Base-by-base conservation (phyloP, 2,888 invertebrate genomes). In the Brachylomia viminalis region DNA sequence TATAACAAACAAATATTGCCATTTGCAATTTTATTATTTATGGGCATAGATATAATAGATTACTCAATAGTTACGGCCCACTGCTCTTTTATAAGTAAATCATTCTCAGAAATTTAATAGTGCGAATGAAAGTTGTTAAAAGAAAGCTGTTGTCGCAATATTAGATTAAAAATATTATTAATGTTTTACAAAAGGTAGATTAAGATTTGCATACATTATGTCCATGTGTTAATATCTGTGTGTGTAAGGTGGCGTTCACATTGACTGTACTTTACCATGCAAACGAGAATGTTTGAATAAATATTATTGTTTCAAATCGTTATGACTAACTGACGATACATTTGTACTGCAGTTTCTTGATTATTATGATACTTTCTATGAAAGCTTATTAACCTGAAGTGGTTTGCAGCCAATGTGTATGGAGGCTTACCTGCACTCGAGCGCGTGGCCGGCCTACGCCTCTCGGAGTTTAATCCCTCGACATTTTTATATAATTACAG, bases 401-500 rank as follows among this genome's bases (percentile, higher is more conserved):
- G 13, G 17, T 54, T 38, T 33, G 11, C 38, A 56, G 20, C 13
- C 67, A 70, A 80, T 87, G 84, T 89, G 77, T 56, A 78, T 78
- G 58, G 20, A 75, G 83, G 75, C 72, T 88, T 85, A 80, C 45
- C 27, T 68, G 78, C 78, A 84, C 80, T 68, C 56, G 77, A 56
- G 78, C 79, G 86, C 87, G 89, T 90, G 88, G 87, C 80, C 88
- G 83, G 87, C 89, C 87, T 86, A 89, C 89, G 87, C 88, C 78
- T 84, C 86, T 82, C 79, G 72, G 83, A 87, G 85, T 87, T 88
- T 92, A 93, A 94, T 94, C 92, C 92, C 87, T 86, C 83, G 87
- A 89, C 88, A 91, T 93, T 93, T 93, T 92, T 92, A 91, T 94
- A 92, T 93, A 93, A 94, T 93, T 93, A 91, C 87, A 89, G 86